These are phyloP conservation scores for Philonicus albiceps DNA, from an alignment of 2,888 invertebrate genomes.

Conservation along the genomic window DNA sequence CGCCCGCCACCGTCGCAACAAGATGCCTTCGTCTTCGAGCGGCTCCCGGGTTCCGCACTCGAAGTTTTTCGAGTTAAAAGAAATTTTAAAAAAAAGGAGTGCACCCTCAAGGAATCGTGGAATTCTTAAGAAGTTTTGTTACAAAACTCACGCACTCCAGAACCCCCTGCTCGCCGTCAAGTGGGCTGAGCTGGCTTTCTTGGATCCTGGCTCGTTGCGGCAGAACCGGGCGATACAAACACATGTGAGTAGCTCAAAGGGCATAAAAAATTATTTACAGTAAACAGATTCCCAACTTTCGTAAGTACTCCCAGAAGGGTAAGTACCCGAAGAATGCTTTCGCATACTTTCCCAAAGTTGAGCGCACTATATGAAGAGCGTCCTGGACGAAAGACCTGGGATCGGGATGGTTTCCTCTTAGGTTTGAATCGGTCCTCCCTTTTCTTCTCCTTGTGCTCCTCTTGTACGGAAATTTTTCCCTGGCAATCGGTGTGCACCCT, in stretches of 20 bases:
- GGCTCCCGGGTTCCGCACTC: not conserved
- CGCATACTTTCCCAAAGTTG: constrained; percentile 19
- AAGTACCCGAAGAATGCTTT: constrained; percentile 29
- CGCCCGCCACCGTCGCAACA: not conserved
- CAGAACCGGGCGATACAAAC: not conserved
- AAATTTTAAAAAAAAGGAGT: not conserved
- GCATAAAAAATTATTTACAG: constrained; percentile 39
- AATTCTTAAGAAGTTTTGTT: not conserved
- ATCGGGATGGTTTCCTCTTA: not conserved
- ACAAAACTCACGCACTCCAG: not conserved
- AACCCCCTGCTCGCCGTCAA: not conserved
- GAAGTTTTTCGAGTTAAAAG: constrained; percentile 1
- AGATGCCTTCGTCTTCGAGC: not conserved
- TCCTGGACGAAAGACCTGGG: not conserved
- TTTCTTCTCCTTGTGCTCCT: not conserved
- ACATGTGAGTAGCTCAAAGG: constrained; percentile 11
- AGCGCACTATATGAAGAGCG: not conserved
- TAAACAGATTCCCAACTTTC: constrained; percentile 39
- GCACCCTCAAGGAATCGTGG: not conserved
- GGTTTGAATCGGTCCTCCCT: not conserved
- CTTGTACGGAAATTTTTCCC: not conserved
- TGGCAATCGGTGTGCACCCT: not conserved
- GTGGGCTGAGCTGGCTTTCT: not conserved
- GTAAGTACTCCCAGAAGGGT: constrained; percentile 12
- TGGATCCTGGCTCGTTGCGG: not conserved